A percentile compares a stretch with the other conserved stretches of the same genome.
phyloP scores from a whole-genome alignment of 2,888 invertebrate species.

The Ornithoptera alexandrae region DNA sequence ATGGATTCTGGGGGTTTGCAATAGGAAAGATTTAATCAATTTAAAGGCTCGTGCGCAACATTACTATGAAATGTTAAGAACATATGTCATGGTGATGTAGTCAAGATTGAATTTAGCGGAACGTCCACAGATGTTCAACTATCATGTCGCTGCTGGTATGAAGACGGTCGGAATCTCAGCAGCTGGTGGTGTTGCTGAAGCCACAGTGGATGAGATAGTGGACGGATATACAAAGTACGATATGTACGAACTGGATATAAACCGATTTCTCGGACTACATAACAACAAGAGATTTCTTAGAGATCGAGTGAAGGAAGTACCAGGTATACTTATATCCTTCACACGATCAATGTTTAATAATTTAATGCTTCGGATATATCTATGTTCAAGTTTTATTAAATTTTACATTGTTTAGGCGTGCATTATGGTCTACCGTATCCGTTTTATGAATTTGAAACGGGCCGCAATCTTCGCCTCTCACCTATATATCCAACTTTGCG shows the following conservation, averaged over 20 bases:
- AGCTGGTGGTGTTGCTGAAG: slow-evolving; percentile 96
- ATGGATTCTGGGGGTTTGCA: no score
- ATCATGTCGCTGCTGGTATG: slow-evolving; percentile 96
- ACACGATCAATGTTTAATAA: background rate
- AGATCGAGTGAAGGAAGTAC: slow-evolving; percentile 95
- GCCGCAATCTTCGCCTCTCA: slow-evolving; percentile 94
- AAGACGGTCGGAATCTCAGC: slow-evolving; percentile 97
- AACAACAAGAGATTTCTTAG: slow-evolving; percentile 95
- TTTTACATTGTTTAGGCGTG: slow-evolving; percentile 62
- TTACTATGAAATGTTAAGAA: no score
- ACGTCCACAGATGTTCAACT: slow-evolving; percentile 85
- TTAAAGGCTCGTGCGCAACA: no score
- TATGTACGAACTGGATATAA: slow-evolving; percentile 93
- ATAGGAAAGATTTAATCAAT: no score
- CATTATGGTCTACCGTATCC: slow-evolving; percentile 92
- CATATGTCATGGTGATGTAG: no score
- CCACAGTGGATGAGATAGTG: slow-evolving; percentile 92
- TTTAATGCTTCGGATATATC: background rate
- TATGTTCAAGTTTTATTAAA: background rate
- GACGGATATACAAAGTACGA: slow-evolving; percentile 90
- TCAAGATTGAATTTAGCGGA: background rate
- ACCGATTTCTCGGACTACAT: slow-evolving; percentile 94
- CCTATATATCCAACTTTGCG: slow-evolving; percentile 95
- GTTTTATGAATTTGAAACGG: slow-evolving; percentile 91
- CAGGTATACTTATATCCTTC: slow-evolving; percentile 75